Evolutionary conservation across 2,113 vertebrate genomes (phyloP), one percentile per base, ranked within the genome.

Genomic region (Zingel zingel): DNA sequence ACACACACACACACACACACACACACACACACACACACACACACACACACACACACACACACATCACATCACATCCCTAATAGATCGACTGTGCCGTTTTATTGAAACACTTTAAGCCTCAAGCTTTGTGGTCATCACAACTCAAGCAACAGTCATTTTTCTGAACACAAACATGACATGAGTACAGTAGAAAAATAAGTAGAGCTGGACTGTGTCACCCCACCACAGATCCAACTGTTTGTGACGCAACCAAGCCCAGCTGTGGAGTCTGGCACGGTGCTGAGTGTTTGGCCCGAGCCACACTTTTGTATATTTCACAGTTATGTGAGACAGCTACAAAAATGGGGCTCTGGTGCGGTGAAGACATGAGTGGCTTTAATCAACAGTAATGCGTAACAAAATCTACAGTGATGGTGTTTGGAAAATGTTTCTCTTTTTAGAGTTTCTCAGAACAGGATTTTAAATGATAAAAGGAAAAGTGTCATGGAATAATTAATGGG

Each of bases 191-290:
- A 27, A 77, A 64, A 88, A 74, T 57, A 3, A 84, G 66, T 39
- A 59, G 56, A 76, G 33, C 65, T 74, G 79, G 25, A 74, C 53
- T 65, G 36, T 81, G 83, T 79, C 76, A 71, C 43, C 58, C 27
- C 58, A 74, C 54, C 67, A 72, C 59, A 79, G 6, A 61, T 83
- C 50, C 39, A 82, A 77, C 50, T 48, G 63, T 62, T 53, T 58
- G 54, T 88, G 84, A 90, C n/a, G 39, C 79, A 84, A 89, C 57
- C n/a, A 0, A 83, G 65, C 59, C 64, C 85, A 82, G 86, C 81
- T 84, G 83, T 74, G 54, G 63, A 75, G 73, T 71, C 77, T 90
- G 81, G 77, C 82, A 74, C 16, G 4, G 58, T 2, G 65, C 23
- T 4, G 63, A 53, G 53, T 50, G 59, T 85, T 87, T 84, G 83